Evolutionary conservation across 2,888 invertebrate species (phyloP).

Genomic region (Pristionchus japonicus): DNA sequence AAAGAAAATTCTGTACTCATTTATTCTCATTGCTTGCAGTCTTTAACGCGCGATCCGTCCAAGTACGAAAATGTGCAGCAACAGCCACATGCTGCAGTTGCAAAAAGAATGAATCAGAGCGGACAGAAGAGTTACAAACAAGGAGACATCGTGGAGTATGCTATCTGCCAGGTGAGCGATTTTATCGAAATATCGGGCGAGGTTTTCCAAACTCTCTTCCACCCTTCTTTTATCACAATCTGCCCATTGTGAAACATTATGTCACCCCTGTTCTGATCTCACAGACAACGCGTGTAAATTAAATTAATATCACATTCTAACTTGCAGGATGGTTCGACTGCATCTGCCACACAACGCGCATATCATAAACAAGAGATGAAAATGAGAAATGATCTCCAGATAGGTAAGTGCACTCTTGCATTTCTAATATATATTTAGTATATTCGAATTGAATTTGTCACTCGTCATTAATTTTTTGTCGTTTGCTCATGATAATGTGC

Average conservation of each 20-base stretch:
- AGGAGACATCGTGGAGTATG: constrained; percentile 94
- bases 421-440: too few species aligned
- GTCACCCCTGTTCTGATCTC: constrained; percentile 41
- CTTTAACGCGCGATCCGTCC: constrained; percentile 92
- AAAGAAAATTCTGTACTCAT: too few species aligned
- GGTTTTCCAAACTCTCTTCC: too few species aligned
- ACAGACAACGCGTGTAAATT: background rate
- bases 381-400: constrained; percentile 77
- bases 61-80: constrained; percentile 89
- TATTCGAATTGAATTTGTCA: background rate
- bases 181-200: background rate
- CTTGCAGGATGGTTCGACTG: constrained; percentile 82
- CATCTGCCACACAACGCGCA: constrained; percentile 82
- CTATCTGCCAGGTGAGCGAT: constrained; percentile 86
- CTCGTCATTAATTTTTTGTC: background rate
- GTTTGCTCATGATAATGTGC: too few species aligned
- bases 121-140: constrained; percentile 83
- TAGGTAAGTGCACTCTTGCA: constrained; percentile 77
- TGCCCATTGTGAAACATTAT: background rate
- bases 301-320: background rate
- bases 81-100: constrained; percentile 92
- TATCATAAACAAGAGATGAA: constrained; percentile 93
- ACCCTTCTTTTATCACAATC: too few species aligned
- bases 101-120: constrained; percentile 85
- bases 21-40: too few species aligned